Evolutionary conservation across 2,888 invertebrate genomes (phyloP), one percentile per base, ranked within the genome.

Genomic region (Notocelia uddmanniana): DNA sequence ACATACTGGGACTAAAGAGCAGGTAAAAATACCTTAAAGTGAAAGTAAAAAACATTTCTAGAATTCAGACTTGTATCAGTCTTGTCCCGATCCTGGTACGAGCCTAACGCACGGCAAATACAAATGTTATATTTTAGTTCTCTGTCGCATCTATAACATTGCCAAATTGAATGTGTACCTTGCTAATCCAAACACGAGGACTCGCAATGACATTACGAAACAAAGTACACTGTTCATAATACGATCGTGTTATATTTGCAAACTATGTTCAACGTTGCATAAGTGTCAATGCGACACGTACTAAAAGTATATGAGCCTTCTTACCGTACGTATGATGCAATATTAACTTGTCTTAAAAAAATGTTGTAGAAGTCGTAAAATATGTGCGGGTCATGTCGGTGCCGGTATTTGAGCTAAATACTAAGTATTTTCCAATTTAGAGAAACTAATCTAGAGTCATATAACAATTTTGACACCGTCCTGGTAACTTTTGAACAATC

Each of bases 1-100:
- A 41, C 31, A 55, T 54, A 72, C 67, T 62, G 71, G 67, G 71
- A 60, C 23, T 31, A 26, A 31, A 59, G 57, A 15, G 57, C 48
- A 62, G 72, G 72, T 72, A 72, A 72, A 72, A 62, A 62, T 57
- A 72, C 71, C 71, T 60, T 67, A 72, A 54, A 54, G 60, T 58
- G 50, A 71, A 71, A 63, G 63, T 69, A 68, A 69, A 69, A 69
- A 62, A 59, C 60, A 37, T 70, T 64, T 69, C 69, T 79, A 81
- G 76, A 80, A 78, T 81, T 89, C 88, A 89, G 89, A 89, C 89
- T 89, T 86, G 77, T 41, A 83, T 89, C 89, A 91, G 90, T 90
- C 90, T 89, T 86, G 83, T 84, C 83, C 82, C 83, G 81, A 76
- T 74, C 50, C 67, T 64, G 59, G 69, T 76, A 74, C 76, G 76